A percentile compares a stretch with the other conserved stretches of the same genome.
Evolutionary conservation across 2,113 vertebrate species (phyloP).

Genomic region (Paralichthys olivaceus): DNA sequence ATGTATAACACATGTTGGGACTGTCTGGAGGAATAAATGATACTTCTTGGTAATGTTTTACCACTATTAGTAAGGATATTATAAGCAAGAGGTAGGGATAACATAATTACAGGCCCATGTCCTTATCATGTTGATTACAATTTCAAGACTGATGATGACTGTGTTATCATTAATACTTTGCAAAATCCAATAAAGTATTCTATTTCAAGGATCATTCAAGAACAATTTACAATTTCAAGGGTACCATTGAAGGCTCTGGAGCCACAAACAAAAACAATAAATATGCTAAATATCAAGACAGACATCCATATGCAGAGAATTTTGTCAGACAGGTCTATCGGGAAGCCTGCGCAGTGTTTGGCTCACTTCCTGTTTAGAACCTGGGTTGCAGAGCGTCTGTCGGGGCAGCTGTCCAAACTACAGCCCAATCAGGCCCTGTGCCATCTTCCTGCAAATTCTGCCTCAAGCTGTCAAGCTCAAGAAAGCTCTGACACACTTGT

Average conservation of each 20-base stretch:
- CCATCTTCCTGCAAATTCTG: slow-evolving; percentile 58
- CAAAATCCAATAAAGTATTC: slow-evolving; percentile 57
- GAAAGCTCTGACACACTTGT: slow-evolving; percentile 50
- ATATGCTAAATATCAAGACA: slow-evolving; percentile 52
- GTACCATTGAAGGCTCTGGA: slow-evolving; percentile 23
- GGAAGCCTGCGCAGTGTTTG: slow-evolving; percentile 41
- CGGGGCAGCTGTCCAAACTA: slow-evolving; percentile 67
- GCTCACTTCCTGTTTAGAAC: slow-evolving; percentile 56
- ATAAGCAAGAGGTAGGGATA: slow-evolving; percentile 27
- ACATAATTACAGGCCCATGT: slow-evolving; percentile 49
- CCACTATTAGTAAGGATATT: slow-evolving; percentile 44
- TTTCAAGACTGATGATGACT: slow-evolving; percentile 45
- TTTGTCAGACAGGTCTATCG: slow-evolving; percentile 55
- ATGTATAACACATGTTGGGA: slow-evolving; percentile 42
- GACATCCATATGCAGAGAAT: slow-evolving; percentile 35
- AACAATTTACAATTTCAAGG: slow-evolving; percentile 39
- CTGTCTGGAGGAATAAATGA: slow-evolving; percentile 55
- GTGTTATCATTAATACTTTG: slow-evolving; percentile 40
- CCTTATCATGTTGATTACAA: slow-evolving; percentile 54
- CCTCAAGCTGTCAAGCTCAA: slow-evolving; percentile 65
- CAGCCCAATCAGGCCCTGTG: slow-evolving; percentile 67
- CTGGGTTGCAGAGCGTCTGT: slow-evolving; percentile 62
- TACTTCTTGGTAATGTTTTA: slow-evolving; percentile 37
- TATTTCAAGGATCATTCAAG: slow-evolving; percentile 35
- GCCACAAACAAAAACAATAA: slow-evolving; percentile 54